Percentiles rank a stretch among this genome's conserved stretches.
Evolutionary conservation across 2,888 invertebrate species (phyloP).

Genomic region (Encarsia formosa): DNA sequence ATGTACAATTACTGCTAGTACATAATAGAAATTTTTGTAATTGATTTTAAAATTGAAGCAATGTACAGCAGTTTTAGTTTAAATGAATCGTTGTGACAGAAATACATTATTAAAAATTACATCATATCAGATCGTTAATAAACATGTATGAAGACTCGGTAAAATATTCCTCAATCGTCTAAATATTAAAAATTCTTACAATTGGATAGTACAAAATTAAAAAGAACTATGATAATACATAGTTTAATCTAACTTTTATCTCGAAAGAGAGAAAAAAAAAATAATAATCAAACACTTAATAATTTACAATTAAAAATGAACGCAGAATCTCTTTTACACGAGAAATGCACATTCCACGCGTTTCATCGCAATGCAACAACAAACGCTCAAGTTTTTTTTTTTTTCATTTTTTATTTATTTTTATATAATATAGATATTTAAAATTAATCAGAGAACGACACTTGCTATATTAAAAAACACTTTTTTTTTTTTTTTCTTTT

Average conservation of each 20-base stretch:
- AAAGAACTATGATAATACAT: constrained; percentile 24
- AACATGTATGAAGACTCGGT: constrained; percentile 18
- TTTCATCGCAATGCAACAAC: no score
- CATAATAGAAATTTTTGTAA: constrained; percentile 29
- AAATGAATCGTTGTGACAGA: constrained; percentile 33
- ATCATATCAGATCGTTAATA: constrained; percentile 34
- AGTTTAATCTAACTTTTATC: constrained; percentile 11
- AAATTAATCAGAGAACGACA: no score
- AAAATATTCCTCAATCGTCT: neutral
- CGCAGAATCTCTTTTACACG: no score
- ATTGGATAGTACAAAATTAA: constrained; percentile 22
- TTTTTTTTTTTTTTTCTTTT: neutral
- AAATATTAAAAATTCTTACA: constrained; percentile 15
- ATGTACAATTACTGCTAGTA: constrained; percentile 40
- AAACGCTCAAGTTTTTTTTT: neutral
- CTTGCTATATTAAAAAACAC: no score
- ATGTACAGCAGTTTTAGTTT: constrained; percentile 38
- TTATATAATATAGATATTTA: neutral
- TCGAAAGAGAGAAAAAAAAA: constrained; percentile 10
- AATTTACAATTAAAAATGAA: no score
- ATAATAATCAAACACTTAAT: no score
- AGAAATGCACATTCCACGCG: constrained; percentile 21
- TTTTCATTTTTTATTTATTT: neutral
- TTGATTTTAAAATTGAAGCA: constrained; percentile 33
- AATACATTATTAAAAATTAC: constrained; percentile 34